Conservation (phyloP, 1,140 invertebrate species). For the Leptopilina clavipes region DNA sequence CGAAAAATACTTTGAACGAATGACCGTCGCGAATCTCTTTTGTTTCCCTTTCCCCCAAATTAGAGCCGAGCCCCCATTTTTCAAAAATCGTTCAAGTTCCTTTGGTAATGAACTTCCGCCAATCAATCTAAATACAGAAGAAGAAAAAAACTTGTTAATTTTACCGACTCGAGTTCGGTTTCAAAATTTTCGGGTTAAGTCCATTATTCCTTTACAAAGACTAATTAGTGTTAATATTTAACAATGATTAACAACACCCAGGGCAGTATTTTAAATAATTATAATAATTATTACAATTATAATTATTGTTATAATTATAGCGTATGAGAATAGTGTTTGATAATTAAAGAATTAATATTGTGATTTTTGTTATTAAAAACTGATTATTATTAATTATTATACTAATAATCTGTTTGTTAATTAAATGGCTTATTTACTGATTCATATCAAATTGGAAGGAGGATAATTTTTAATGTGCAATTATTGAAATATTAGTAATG, state of each 20-base stretch:
- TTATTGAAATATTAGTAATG: background rate
- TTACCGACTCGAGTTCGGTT: background rate
- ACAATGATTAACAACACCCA: too few relatives aligned
- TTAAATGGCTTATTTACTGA: too few relatives aligned
- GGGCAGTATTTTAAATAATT: too few relatives aligned
- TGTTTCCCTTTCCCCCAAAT: slow-evolving; percentile 45
- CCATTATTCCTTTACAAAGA: background rate
- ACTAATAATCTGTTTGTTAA: too few relatives aligned
- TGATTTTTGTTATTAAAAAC: background rate
- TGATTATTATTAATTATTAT: background rate
- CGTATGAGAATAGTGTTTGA: too few relatives aligned
- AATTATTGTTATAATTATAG: too few relatives aligned
- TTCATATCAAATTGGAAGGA: too few relatives aligned
- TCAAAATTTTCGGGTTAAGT: background rate
- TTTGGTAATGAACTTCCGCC: slow-evolving; percentile 23
- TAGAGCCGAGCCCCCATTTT: slow-evolving; percentile 22
- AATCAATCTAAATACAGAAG: background rate
- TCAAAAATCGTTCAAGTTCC: slow-evolving; percentile 14
- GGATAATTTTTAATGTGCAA: background rate
- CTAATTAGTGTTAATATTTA: too few relatives aligned
- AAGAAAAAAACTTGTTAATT: background rate
- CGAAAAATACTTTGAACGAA: slow-evolving; percentile 42
- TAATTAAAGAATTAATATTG: background rate
- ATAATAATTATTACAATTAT: too few relatives aligned
- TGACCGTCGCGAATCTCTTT: slow-evolving; percentile 55